Conservation (phyloP, 2,888 invertebrate species). For the Drosophila paranaensis region DNA sequence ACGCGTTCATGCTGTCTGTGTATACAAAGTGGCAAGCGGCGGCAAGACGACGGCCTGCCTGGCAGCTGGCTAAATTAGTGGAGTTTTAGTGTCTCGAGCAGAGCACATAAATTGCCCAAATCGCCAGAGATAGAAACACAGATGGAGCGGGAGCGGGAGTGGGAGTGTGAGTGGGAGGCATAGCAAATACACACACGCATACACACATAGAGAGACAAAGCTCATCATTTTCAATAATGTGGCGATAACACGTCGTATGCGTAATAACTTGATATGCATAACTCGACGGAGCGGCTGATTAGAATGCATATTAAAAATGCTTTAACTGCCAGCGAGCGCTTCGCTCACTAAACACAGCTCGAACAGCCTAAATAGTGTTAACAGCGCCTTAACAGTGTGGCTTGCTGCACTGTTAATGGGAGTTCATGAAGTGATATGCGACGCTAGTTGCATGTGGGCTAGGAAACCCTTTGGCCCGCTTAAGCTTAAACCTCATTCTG, state of each 20-base stretch:
- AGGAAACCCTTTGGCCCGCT: background rate
- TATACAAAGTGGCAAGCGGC: slow-evolving; percentile 56
- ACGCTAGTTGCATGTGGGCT: slow-evolving; percentile 8
- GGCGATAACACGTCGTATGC: slow-evolving; percentile 67
- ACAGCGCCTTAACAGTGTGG: slow-evolving; percentile 16
- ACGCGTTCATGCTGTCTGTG: slow-evolving; percentile 37
- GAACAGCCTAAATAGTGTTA: slow-evolving; percentile 1
- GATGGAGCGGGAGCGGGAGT: background rate
- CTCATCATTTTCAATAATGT: slow-evolving; percentile 71
- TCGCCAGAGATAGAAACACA: slow-evolving; percentile 1
- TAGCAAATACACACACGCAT: slow-evolving; percentile 7
- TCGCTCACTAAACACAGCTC: slow-evolving; percentile 44
- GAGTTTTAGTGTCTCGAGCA: slow-evolving; percentile 62
- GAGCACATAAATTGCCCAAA: slow-evolving; percentile 61
- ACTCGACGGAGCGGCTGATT: slow-evolving; percentile 35
- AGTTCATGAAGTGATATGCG: slow-evolving; percentile 28
- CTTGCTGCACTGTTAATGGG: slow-evolving; percentile 45
- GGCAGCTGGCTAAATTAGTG: slow-evolving; percentile 65
- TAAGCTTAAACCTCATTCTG: slow-evolving; percentile 11
- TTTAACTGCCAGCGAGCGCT: slow-evolving; percentile 30
- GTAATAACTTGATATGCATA: slow-evolving; percentile 58
- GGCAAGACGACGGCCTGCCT: slow-evolving; percentile 8
- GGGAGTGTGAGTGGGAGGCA: background rate
- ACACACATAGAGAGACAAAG: slow-evolving; percentile 26
- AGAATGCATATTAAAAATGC: slow-evolving; percentile 57